Percentiles rank a stretch among this genome's conserved stretches.
Evolutionary conservation across 2,113 vertebrate genomes (phyloP).

Genomic region (Xiphias gladius): DNA sequence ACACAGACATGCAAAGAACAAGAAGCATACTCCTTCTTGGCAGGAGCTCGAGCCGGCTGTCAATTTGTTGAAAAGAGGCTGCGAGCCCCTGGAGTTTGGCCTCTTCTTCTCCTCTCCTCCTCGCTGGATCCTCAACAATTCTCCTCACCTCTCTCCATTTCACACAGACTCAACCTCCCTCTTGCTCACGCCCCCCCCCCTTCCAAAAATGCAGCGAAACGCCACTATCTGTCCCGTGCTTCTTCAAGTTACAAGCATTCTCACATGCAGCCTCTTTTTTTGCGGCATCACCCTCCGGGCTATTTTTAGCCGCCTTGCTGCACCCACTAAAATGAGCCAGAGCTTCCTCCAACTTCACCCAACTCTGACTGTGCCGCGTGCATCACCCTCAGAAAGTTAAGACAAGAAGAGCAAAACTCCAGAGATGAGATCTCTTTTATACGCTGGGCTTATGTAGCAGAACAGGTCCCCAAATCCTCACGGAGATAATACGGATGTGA

Average conservation of each 20-base stretch:
- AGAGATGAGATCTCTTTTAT: constrained; percentile 64
- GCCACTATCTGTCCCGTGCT: constrained; percentile 23
- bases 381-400: constrained; percentile 54
- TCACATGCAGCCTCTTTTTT: constrained; percentile 38
- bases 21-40: constrained; percentile 41
- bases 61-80: constrained; percentile 60
- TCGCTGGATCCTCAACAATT: constrained; percentile 34
- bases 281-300: constrained; percentile 48
- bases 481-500: constrained; percentile 38
- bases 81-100: constrained; percentile 61
- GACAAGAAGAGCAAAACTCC: constrained; percentile 56
- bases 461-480: constrained; percentile 48
- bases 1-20: constrained; percentile 37
- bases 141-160: constrained; percentile 36
- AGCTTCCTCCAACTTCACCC: constrained; percentile 59
- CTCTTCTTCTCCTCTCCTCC: constrained; percentile 40
- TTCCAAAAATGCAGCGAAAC: constrained; percentile 1
- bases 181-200: not conserved
- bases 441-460: constrained; percentile 33
- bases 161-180: not conserved
- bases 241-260: constrained; percentile 26
- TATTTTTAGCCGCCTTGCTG: constrained; percentile 77
- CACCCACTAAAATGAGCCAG: constrained; percentile 69
- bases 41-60: constrained; percentile 65
- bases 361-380: constrained; percentile 62